phyloP scores from a whole-genome alignment of 1,140 invertebrate species.

The Dendrolimus punctatus region DNA sequence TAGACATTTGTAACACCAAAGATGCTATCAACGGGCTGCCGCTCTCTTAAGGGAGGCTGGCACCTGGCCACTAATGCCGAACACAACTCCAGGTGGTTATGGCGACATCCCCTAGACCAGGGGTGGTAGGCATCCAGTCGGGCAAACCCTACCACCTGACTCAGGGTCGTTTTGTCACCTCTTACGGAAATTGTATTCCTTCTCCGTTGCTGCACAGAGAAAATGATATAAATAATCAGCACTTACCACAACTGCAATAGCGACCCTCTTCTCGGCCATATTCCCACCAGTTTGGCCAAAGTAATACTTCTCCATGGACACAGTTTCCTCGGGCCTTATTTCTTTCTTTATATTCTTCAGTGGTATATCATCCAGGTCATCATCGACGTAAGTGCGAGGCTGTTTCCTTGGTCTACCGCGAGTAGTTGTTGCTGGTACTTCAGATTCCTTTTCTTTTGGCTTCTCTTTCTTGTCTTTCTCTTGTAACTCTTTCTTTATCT shows the following conservation, averaged over 20 bases:
- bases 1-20: too few species aligned
- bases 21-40: too few species aligned
- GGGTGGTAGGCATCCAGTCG: too few species aligned
- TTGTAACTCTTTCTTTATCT: constrained; percentile 54
- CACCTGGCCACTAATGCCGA: too few species aligned
- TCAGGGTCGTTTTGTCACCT: too few species aligned
- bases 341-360: constrained; percentile 67
- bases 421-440: constrained; percentile 10
- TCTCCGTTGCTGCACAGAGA: too few species aligned
- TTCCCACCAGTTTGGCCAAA: constrained; percentile 71
- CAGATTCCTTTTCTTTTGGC: constrained; percentile 12
- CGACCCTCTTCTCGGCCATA: constrained; percentile 18
- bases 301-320: constrained; percentile 73
- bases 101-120: too few species aligned
- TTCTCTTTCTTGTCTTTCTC: constrained; percentile 26
- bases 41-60: too few species aligned
- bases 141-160: too few species aligned
- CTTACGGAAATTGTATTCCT: too few species aligned
- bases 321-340: constrained; percentile 48
- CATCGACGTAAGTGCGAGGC: constrained; percentile 39
- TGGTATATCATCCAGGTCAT: constrained; percentile 56
- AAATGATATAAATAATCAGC: too few species aligned
- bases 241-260: constrained; percentile 58
- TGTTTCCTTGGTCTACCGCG: constrained; percentile 32
- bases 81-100: too few species aligned